These are phyloP conservation scores for Rhaphigaster nebulosa DNA, from an alignment of 2,888 invertebrate genomes.

Conservation along the genomic window DNA sequence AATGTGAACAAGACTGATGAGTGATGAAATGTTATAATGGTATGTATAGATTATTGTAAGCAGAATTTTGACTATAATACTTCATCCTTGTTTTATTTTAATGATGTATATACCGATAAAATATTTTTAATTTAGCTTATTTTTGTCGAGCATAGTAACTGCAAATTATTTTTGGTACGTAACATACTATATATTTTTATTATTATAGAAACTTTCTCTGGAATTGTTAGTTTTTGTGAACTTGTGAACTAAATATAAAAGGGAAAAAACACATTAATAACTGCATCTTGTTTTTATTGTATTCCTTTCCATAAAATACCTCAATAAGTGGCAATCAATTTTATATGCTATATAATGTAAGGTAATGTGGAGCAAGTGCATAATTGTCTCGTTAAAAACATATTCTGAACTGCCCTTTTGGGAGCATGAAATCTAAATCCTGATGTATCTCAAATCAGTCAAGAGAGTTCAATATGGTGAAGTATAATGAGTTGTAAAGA, in stretches of 20 bases:
- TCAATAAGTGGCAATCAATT: not conserved
- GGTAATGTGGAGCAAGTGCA: too few relatives aligned
- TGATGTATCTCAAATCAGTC: too few relatives aligned
- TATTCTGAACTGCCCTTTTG: too few relatives aligned
- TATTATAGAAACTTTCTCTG: not conserved
- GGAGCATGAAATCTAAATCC: too few relatives aligned
- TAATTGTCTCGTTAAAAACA: too few relatives aligned
- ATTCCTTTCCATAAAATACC: not conserved
- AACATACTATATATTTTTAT: constrained; percentile 14
- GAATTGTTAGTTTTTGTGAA: not conserved
- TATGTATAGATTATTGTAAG: constrained; percentile 20
- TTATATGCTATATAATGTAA: too few relatives aligned
- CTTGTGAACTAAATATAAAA: not conserved
- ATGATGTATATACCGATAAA: not conserved
- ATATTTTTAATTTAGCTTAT: constrained; percentile 34
- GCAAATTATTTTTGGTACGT: constrained; percentile 12
- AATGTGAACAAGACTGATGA: not conserved
- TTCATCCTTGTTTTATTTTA: not conserved
- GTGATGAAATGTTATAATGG: not conserved
- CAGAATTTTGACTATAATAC: not conserved
- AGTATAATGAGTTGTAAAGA: too few relatives aligned
- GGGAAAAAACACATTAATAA: not conserved
- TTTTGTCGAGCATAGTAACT: not conserved
- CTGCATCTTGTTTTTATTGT: not conserved
- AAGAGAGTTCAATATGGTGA: too few relatives aligned